Conservation (phyloP, 1,140 invertebrate genomes). For the Trichonephila inaurata region DNA sequence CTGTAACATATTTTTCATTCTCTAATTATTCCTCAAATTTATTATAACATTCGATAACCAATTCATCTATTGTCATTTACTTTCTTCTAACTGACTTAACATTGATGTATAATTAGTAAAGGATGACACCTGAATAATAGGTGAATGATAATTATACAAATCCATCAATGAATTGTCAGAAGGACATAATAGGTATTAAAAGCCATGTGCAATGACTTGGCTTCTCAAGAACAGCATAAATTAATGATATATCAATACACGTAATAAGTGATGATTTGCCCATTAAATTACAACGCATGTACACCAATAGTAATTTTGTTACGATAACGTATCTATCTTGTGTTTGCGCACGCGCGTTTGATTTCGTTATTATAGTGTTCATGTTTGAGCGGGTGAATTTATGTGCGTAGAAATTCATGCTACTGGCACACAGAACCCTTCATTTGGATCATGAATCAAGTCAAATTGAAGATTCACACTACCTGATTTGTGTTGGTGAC, state of each 20-base stretch:
- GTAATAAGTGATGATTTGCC: conserved; percentile 42
- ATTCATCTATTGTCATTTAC: background rate
- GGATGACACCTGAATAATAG: conserved; percentile 3
- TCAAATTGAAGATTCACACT: conserved; percentile 18
- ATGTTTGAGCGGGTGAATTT: conserved; percentile 34
- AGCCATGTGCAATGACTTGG: conserved; percentile 26
- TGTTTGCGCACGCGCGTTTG: conserved; percentile 22
- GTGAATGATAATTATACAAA: background rate
- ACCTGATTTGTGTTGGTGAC: conserved; percentile 17
- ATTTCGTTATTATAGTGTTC: conserved; percentile 43
- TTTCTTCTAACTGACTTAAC: background rate
- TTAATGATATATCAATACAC: conserved; percentile 44
- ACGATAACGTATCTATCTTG: conserved; percentile 37
- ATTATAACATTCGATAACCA: no score
- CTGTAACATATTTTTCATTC: no score
- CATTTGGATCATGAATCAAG: conserved; percentile 39
- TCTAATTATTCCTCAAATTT: no score
- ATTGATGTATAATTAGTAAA: background rate
- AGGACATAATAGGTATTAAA: conserved; percentile 11
- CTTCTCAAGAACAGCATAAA: conserved; percentile 37
- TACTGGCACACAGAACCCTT: background rate
- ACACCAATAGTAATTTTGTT: background rate
- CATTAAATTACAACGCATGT: conserved; percentile 24
- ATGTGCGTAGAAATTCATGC: conserved; percentile 16
- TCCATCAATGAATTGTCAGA: conserved; percentile 13